Evolutionary conservation across 64 coral and sea anemone species (phyloP), one percentile per base, ranked within the genome.

Genomic region (Acropora tenuis): DNA sequence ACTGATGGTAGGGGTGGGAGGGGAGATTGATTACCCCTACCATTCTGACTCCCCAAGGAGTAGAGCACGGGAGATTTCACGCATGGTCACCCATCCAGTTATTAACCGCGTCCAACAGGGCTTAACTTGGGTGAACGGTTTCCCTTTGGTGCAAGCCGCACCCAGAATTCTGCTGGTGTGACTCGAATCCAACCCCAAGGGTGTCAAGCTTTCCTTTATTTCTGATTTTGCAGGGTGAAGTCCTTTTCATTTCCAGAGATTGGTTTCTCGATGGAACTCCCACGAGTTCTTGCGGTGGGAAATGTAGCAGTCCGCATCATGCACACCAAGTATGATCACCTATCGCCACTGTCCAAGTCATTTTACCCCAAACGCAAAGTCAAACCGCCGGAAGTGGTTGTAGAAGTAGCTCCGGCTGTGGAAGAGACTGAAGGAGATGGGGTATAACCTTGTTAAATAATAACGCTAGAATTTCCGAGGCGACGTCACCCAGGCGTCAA

Each of bases 301-400:
- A 94, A 96, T 47, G 65, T 93, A 7, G 91, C 94, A 60, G 86
- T 99, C 9, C 94, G 91, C 15, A 50, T 95, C 30, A 86, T 99
- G 81, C 89, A 91, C 73, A 98, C 94, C 2, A 90, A 82, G 11
- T 98, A 98, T 88, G 97, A 98, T 49, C 89, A 98, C 41, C 69
- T 98, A 3, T 95, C 93, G 13, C 90, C 91, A 8, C 58, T 96
- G 13, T 88, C 91, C 41, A 95, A 93, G 47, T 95, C 94, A 47
- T 98, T 91, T 48, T 86, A 89, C 78, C 97, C 97, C 1, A 96
- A 80, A 65, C 73, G 78, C 55, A 91, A 93, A 75, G 93, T 91
- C 20, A 43, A 74, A 17, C 58, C 90, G 1, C 85, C 86, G 66
- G 96, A 86, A 44, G 78, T 92, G 10, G 66, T 90, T 18, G 84